Conservation (phyloP, 2,888 invertebrate species). For the Drosophila meridiana region DNA sequence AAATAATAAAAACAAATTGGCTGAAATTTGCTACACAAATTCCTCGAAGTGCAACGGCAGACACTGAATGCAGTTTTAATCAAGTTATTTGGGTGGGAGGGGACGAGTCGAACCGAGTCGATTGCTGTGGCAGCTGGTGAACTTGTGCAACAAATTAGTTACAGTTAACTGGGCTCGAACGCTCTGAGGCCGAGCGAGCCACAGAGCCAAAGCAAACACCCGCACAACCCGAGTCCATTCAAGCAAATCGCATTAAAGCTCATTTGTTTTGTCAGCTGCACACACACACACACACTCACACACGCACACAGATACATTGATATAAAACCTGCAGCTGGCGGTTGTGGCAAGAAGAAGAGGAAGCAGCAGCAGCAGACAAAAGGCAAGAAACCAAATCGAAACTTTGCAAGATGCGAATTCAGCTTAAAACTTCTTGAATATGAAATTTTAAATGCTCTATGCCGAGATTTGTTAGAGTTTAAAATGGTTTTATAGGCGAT, state of each 20-base stretch:
- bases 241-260: slow-evolving; percentile 81
- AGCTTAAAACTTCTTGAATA: not conserved
- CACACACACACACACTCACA: slow-evolving; percentile 13
- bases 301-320: slow-evolving; percentile 7
- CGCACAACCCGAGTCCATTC: slow-evolving; percentile 67
- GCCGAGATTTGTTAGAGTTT: too few relatives aligned
- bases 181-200: slow-evolving; percentile 33
- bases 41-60: not conserved
- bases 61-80: slow-evolving; percentile 33
- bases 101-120: not conserved
- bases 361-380: slow-evolving; percentile 31
- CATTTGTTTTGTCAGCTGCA: slow-evolving; percentile 84
- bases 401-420: slow-evolving; percentile 24
- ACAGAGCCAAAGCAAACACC: slow-evolving; percentile 56
- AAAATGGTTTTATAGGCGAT: not conserved
- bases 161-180: slow-evolving; percentile 73
- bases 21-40: not conserved
- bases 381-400: slow-evolving; percentile 34
- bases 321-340: slow-evolving; percentile 9
- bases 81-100: slow-evolving; percentile 41
- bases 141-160: slow-evolving; percentile 66
- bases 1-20: slow-evolving; percentile 26
- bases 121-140: slow-evolving; percentile 26
- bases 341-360: slow-evolving; percentile 20
- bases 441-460: slow-evolving; percentile 15